These are phyloP conservation scores for Euplagia quadripunctaria DNA, from an alignment of 2,888 invertebrate species.

Conservation along the genomic window DNA sequence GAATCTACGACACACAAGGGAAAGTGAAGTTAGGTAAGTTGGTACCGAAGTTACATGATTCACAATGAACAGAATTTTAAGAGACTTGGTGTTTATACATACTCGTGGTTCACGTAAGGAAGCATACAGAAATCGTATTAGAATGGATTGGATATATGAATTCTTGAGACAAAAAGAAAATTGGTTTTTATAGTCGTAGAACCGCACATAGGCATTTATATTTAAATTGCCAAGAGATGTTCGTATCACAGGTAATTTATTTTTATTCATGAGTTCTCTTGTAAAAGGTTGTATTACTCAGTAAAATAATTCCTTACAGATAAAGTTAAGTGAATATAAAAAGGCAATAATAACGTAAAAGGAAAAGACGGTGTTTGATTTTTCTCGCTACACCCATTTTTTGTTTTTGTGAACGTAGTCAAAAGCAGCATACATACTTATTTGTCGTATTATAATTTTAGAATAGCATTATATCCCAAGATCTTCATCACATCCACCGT, in stretches of 20 bases:
- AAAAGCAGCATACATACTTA: background rate
- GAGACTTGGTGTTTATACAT: too few relatives aligned
- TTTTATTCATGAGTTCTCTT: constrained; percentile 1
- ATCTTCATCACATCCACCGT: too few relatives aligned
- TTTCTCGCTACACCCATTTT: background rate
- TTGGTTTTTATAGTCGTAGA: background rate
- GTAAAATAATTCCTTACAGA: background rate
- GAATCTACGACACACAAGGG: background rate
- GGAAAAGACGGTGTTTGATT: background rate
- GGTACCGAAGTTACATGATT: background rate
- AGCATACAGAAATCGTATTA: too few relatives aligned
- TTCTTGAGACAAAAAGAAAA: background rate
- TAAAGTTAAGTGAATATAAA: constrained; percentile 2
- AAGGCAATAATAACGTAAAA: background rate
- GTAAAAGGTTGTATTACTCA: background rate
- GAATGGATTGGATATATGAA: too few relatives aligned
- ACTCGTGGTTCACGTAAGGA: too few relatives aligned
- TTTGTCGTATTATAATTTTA: too few relatives aligned
- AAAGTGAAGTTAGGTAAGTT: background rate
- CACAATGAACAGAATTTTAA: background rate
- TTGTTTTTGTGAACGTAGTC: background rate
- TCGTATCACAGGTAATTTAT: background rate
- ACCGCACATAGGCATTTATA: background rate
- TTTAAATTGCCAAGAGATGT: background rate
- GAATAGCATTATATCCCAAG: too few relatives aligned